Conservation (phyloP, 2,797 vertebrate genomes). For the Hapalemur alaotrensis region DNA sequence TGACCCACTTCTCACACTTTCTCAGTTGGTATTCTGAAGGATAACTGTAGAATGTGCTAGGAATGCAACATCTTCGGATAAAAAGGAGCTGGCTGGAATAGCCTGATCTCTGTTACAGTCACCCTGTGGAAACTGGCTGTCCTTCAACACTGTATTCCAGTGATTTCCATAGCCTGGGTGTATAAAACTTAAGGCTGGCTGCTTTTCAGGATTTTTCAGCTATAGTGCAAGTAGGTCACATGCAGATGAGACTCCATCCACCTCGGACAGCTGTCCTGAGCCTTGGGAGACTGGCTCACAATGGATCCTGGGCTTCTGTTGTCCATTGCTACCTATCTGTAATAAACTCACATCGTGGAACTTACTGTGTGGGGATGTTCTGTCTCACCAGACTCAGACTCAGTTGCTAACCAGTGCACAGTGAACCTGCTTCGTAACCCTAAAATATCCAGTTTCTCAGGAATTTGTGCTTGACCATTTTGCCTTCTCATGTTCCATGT, state of each 20-base stretch:
- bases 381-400: neutral
- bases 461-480: neutral
- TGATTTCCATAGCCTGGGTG: neutral
- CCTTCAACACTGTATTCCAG: neutral
- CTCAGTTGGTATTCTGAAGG: neutral
- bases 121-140: neutral
- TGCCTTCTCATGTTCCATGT: neutral
- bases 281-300: neutral
- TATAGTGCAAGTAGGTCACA: neutral
- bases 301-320: neutral
- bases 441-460: neutral
- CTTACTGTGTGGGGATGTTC: neutral
- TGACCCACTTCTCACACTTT: neutral
- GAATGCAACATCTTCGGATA: neutral
- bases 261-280: neutral
- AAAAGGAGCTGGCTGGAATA: neutral
- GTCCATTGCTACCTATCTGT: neutral
- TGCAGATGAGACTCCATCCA: neutral
- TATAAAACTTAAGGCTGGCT: too few species aligned
- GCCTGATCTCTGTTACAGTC: neutral
- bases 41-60: neutral
- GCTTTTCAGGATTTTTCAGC: neutral
- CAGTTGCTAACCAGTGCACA: neutral
- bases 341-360: neutral
- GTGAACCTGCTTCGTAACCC: neutral